Evolutionary conservation across 92 coral and sea anemone species (phyloP).

Genomic region (Galaxea fascicularis): DNA sequence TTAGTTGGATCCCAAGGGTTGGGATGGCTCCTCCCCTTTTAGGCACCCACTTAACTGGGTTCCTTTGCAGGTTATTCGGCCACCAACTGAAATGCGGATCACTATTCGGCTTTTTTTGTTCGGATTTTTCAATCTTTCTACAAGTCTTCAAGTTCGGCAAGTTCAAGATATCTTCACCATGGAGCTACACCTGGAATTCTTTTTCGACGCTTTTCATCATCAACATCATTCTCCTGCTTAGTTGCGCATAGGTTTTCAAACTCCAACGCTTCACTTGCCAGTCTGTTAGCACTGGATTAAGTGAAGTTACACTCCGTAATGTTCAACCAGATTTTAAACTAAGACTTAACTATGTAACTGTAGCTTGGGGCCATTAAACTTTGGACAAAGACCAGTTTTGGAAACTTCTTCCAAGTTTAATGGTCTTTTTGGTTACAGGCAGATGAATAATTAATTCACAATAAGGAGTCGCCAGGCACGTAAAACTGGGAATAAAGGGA

Average conservation of each 20-base stretch:
- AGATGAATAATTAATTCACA: not conserved
- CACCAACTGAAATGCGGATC: not conserved
- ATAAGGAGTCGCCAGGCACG: not conserved
- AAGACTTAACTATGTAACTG: not conserved
- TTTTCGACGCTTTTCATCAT: not conserved
- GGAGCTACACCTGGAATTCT: not conserved
- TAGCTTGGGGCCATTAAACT: not conserved
- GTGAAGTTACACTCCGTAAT: not conserved
- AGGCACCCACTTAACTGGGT: not conserved
- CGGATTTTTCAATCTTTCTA: not conserved
- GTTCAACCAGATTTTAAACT: not conserved
- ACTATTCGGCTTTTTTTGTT: not conserved
- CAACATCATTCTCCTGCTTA: slow-evolving; percentile 1
- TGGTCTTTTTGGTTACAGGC: not conserved
- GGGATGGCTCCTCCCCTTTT: not conserved
- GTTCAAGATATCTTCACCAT: not conserved
- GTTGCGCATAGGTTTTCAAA: slow-evolving; percentile 5
- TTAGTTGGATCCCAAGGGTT: not conserved
- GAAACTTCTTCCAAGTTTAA: not conserved
- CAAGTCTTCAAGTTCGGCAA: not conserved
- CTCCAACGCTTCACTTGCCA: not conserved
- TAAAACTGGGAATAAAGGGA: not conserved
- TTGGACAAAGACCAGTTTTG: not conserved
- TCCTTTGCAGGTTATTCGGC: slow-evolving; percentile 9
- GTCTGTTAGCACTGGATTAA: not conserved